phyloP scores from a whole-genome alignment of 1,140 invertebrate species.

The Papilio aristodemus region DNA sequence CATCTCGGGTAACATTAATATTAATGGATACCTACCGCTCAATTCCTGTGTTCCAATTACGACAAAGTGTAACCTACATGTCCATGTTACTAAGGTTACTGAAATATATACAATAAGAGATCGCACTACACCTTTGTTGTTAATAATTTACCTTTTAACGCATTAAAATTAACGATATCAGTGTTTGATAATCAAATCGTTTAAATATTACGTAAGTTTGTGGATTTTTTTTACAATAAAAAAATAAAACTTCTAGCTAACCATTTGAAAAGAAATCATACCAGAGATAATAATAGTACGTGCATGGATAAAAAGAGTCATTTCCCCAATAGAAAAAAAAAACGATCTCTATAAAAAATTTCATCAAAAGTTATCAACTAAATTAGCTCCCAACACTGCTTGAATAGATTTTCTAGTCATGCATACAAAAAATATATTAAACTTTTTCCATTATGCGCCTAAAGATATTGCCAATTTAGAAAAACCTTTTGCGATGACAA shows the following conservation, averaged over 20 bases:
- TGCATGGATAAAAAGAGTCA: too few relatives aligned
- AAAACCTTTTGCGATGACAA: slow-evolving; percentile 16
- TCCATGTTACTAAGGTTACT: not conserved
- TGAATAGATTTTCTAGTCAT: slow-evolving; percentile 21
- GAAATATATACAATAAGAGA: not conserved
- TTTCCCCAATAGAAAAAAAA: too few relatives aligned
- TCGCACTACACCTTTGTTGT: not conserved
- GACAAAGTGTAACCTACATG: not conserved
- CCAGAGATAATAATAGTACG: too few relatives aligned
- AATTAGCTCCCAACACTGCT: not conserved
- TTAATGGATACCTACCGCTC: slow-evolving; percentile 3
- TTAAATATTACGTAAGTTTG: too few relatives aligned
- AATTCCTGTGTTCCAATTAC: slow-evolving; percentile 10
- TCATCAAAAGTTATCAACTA: slow-evolving; percentile 7
- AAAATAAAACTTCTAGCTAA: too few relatives aligned
- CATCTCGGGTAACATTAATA: slow-evolving; percentile 11
- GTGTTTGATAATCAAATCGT: too few relatives aligned
- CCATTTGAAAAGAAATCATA: too few relatives aligned
- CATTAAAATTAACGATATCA: too few relatives aligned
- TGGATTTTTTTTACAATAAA: too few relatives aligned
- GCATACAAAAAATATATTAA: slow-evolving; percentile 19
- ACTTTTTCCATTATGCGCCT: slow-evolving; percentile 17
- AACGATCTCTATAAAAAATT: not conserved
- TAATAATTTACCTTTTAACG: not conserved
- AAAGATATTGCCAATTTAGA: slow-evolving; percentile 21